Conservation (phyloP, 2,888 invertebrate genomes). For the Tupiocoris notatus region DNA sequence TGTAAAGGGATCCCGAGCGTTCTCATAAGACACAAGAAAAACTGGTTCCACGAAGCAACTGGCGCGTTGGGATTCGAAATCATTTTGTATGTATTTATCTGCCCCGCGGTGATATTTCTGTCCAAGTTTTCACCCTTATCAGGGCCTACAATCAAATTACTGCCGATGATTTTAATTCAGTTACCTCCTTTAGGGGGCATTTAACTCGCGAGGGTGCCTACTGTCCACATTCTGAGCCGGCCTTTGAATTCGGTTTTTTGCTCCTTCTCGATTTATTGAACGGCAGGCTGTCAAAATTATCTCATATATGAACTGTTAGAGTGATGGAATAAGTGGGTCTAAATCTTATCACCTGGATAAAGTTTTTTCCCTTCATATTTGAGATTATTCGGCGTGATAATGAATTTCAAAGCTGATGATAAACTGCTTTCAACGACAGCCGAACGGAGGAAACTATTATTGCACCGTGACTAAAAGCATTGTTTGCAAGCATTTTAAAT, state of each 20-base stretch:
- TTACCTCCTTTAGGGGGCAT: background rate
- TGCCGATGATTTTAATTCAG: background rate
- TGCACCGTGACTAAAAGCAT: too few relatives aligned
- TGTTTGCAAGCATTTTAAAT: too few relatives aligned
- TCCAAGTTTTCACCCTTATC: background rate
- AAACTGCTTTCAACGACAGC: too few relatives aligned
- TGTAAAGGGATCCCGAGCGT: background rate
- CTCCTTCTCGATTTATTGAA: too few relatives aligned
- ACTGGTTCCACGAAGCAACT: background rate
- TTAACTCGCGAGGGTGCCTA: constrained; percentile 7
- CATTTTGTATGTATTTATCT: constrained; percentile 5
- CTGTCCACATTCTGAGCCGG: background rate
- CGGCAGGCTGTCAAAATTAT: too few relatives aligned
- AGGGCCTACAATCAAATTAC: constrained; percentile 17
- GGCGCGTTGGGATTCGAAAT: background rate
- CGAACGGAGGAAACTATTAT: too few relatives aligned
- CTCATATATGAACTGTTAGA: too few relatives aligned
- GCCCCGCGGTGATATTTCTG: background rate
- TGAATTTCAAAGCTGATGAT: too few relatives aligned
- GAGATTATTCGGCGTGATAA: too few relatives aligned
- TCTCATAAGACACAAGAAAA: constrained; percentile 12
- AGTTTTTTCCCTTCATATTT: too few relatives aligned
- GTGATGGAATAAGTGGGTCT: too few relatives aligned
- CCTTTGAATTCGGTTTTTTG: background rate
- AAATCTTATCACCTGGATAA: too few relatives aligned